Evolutionary conservation across 2,888 invertebrate genomes (phyloP), one percentile per base, ranked within the genome.

Genomic region (Hydraecia micacea): DNA sequence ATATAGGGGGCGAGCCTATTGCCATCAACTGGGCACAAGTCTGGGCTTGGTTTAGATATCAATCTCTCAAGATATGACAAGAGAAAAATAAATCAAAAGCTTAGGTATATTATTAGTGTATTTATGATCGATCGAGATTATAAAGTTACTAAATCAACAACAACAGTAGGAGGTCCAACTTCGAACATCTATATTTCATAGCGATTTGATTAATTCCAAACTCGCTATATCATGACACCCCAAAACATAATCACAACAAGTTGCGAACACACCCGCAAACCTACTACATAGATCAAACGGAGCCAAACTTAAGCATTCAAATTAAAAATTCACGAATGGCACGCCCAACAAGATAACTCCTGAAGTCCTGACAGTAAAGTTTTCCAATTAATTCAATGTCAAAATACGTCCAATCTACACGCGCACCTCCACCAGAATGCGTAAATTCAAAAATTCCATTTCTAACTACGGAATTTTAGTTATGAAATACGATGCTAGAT

Each of bases 311-410:
- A 84, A 86, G 80, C 80, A 86, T 87, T 88, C 74, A 82, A 87
- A 90, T 89, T 85, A 89, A 87, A 88, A 88, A 90, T 87, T 89
- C 86, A 87, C 78, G 74, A 79, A 86, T 78, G 79, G 49, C 79
- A 72, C 49, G 69, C 78, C 84, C 70, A 69, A 86, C 78, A 86
- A 86, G 87, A 87, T 88, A 87, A 85, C 87, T 88, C 80, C 83
- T 83, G 86, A 82, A 86, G 85, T 87, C 80, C 81, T 86, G 87
- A 83, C 84, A 81, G 73, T 82, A 88, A 91, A 92, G 88, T 92
- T 92, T 92, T 89, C 88, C 91, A 91, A 91, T 91, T 91, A 93
- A 91, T 91, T 89, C 84, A 78, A 88, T 90, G 90, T 91, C 91
- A 89, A 92, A 92, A 92, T 90, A 90, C 88, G 84, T 88, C 81